Evolutionary conservation across 2,797 vertebrate genomes (phyloP).

Genomic region (Cephalopachus bancanus): DNA sequence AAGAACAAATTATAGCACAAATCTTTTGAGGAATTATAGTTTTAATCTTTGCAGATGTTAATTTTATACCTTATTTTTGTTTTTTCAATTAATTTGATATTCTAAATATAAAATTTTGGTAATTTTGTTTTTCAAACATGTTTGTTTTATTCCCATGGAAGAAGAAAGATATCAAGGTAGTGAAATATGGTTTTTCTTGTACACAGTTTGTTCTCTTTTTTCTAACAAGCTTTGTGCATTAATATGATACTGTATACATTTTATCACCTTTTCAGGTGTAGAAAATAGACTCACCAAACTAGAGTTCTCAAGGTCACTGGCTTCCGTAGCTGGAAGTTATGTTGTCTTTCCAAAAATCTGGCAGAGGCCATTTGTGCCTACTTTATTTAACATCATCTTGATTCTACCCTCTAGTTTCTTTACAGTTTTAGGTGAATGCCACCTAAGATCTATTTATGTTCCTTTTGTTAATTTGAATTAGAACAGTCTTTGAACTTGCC

Average conservation of each 20-base stretch:
- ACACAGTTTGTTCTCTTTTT: background rate
- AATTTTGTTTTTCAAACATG: conserved; percentile 25
- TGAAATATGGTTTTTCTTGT: background rate
- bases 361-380: background rate
- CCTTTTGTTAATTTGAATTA: conserved; percentile 45
- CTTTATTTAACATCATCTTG: background rate
- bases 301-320: background rate
- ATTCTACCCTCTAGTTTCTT: conserved; percentile 44
- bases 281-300: background rate
- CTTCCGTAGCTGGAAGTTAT: background rate
- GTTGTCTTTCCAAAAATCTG: background rate
- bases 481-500: conserved; percentile 39
- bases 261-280: background rate
- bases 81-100: conserved; percentile 47
- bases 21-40: background rate
- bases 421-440: background rate
- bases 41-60: background rate
- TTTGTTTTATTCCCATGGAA: background rate
- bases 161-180: conserved; percentile 46
- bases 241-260: background rate
- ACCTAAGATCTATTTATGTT: conserved; percentile 1
- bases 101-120: conserved; percentile 37
- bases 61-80: background rate
- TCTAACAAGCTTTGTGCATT: background rate
- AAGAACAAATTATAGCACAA: conserved; percentile 8